Evolutionary conservation across 2,797 vertebrate species (phyloP), one percentile per base, ranked within the genome.

Genomic region (Dryobates pubescens): DNA sequence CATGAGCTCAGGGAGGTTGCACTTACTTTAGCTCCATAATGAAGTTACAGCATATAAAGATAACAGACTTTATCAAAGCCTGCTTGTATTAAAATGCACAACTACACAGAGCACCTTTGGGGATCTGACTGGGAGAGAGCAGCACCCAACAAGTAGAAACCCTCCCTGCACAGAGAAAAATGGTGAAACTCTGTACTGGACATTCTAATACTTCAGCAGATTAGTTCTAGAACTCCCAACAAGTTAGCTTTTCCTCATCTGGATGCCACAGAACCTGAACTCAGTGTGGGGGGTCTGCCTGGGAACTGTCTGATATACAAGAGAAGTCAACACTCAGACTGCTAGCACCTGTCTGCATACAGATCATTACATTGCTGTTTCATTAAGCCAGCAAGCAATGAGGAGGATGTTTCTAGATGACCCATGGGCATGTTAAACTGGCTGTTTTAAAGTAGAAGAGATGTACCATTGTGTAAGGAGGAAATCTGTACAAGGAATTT

Each of bases 11-110:
- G 69, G 24, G 5, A 88, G 38, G 56, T 0, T 32, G 61, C 26
- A 84, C 27, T 32, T 19, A 73, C 7, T 61, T 73, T 0, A 38
- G 30, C 24, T 83, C 82, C 61, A 13, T 38, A 41, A 68, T 8
- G 12, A 73, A 73, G 47, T 51, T 77, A 68, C 45, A 81, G 65
- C 16, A 65, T 0, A 0, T 23, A 36, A 0, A 0, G 56, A 34
- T 38, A 36, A 68, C 17, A 51, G 58, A 82, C 29, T 68, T 58
- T 32, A 67, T 45, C 5, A 2, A 77, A 79, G 4, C 22, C 7
- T 94, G 24, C 38, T 54, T 57, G 17, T 7, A 23, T 8, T 70
- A 56, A 93, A 86, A 59, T 12, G 27, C 16, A 79, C 5, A 16
- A 18, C 62, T n/a, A 24, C 16, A 32, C 8, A 62, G 24, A 79